These are phyloP conservation scores for Tragulus kanchil DNA, from an alignment of 2,113 vertebrate species.

Conservation along the genomic window DNA sequence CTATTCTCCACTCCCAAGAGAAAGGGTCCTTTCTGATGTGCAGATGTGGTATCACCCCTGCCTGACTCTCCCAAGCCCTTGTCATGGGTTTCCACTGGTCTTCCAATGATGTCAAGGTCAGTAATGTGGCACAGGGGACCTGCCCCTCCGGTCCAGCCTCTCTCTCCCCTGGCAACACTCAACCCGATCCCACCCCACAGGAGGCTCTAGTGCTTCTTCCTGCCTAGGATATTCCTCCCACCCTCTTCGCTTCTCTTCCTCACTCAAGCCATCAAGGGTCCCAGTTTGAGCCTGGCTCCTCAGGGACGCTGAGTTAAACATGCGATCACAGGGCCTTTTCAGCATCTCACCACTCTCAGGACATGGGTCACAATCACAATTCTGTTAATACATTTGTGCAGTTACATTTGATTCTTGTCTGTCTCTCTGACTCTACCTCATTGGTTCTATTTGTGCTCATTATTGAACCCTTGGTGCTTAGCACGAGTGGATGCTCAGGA, in stretches of 20 bases:
- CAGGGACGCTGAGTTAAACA: not conserved
- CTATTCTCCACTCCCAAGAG: not conserved
- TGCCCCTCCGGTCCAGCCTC: not conserved
- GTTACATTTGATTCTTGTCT: not conserved
- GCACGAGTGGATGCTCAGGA: not conserved
- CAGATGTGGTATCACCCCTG: accelerated
- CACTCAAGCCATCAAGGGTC: too few relatives aligned
- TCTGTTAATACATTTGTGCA: too few relatives aligned
- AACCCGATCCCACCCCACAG: accelerated
- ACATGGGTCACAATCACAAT: accelerated
- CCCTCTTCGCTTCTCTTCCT: too few relatives aligned
- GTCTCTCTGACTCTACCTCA: not conserved
- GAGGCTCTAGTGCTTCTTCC: not conserved
- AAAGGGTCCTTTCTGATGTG: not conserved
- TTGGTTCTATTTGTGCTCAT: not conserved
- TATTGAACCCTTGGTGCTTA: not conserved
- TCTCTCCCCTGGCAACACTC: not conserved
- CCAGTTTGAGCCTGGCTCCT: not conserved
- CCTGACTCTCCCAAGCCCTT: too few relatives aligned
- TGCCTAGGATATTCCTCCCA: not conserved
- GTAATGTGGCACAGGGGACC: accelerated
- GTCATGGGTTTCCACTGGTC: accelerated
- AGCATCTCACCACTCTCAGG: not conserved
- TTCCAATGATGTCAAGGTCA: not conserved
- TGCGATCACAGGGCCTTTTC: accelerated